These are phyloP conservation scores for Aleiodes leptofemur DNA, from an alignment of 2,888 invertebrate species.

Conservation along the genomic window DNA sequence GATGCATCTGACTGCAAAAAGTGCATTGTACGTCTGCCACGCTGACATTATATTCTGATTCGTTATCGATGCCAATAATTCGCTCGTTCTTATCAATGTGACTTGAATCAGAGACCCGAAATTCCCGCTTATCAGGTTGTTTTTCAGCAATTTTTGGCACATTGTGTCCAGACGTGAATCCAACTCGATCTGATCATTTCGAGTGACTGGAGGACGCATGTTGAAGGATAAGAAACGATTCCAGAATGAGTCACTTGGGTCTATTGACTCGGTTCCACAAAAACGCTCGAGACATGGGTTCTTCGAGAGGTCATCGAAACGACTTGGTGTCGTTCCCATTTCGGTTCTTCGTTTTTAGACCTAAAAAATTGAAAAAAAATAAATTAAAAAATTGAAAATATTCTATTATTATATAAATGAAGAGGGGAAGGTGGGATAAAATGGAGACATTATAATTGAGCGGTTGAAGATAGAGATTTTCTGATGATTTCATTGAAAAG, in stretches of 20 bases:
- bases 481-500: too few relatives aligned
- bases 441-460: too few relatives aligned
- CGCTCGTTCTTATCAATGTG: slow-evolving; percentile 88
- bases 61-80: slow-evolving; percentile 89
- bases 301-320: slow-evolving; percentile 85
- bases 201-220: slow-evolving; percentile 86
- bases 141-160: slow-evolving; percentile 86
- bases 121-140: slow-evolving; percentile 93
- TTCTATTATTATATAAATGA: too few relatives aligned
- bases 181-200: slow-evolving; percentile 80
- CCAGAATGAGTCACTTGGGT: slow-evolving; percentile 95
- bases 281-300: slow-evolving; percentile 89
- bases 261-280: slow-evolving; percentile 87
- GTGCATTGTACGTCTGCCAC: slow-evolving; percentile 96
- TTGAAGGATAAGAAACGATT: slow-evolving; percentile 94
- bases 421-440: too few relatives aligned
- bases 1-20: slow-evolving; percentile 91
- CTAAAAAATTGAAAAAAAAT: neutral
- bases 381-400: too few relatives aligned
- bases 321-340: slow-evolving; percentile 91
- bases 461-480: too few relatives aligned
- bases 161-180: slow-evolving; percentile 87
- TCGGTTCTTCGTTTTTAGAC: neutral
- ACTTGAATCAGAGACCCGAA: slow-evolving; percentile 91
- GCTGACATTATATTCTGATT: slow-evolving; percentile 90